Conservation (phyloP, 2,797 vertebrate genomes). For the Myotis pilosus region DNA sequence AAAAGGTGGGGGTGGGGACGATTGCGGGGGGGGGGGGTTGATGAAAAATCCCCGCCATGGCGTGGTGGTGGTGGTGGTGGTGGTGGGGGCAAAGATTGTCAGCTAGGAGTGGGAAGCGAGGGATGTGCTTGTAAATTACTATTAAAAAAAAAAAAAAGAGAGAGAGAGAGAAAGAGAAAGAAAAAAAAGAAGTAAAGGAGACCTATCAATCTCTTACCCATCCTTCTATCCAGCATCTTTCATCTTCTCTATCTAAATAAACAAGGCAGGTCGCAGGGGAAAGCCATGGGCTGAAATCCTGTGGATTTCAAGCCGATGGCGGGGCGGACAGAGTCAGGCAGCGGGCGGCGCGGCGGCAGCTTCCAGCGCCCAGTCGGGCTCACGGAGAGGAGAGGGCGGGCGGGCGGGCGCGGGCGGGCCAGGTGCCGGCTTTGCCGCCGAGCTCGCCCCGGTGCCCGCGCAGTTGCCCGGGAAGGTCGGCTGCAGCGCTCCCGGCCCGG, state of each 20-base stretch:
- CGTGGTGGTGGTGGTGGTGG: background rate
- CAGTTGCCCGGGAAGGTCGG: constrained; percentile 3
- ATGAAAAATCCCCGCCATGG: constrained; percentile 57
- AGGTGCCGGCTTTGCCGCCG: constrained; percentile 24
- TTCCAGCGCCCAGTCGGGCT: constrained; percentile 3
- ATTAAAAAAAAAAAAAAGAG: background rate
- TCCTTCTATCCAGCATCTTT: constrained; percentile 29
- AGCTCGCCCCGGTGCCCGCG: constrained; percentile 12
- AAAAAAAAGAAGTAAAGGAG: background rate
- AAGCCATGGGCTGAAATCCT: background rate
- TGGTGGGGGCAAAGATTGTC: background rate
- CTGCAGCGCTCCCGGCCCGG: constrained; percentile 13
- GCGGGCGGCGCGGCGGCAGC: constrained; percentile 21
- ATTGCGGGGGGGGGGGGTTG: background rate
- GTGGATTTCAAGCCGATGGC: constrained; percentile 60
- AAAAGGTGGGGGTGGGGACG: background rate
- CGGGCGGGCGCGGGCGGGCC: background rate
- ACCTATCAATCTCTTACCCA: constrained; percentile 30
- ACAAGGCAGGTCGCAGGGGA: constrained; percentile 64
- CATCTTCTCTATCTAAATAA: constrained; percentile 60
- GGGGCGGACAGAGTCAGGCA: constrained; percentile 60
- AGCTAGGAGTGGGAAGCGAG: constrained; percentile 44
- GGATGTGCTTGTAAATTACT: constrained; percentile 59
- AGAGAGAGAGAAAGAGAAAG: no score
- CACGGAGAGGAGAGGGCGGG: background rate